These are phyloP conservation scores for Pseudonaja textilis DNA, from an alignment of 2,113 vertebrate species.

Conservation along the genomic window DNA sequence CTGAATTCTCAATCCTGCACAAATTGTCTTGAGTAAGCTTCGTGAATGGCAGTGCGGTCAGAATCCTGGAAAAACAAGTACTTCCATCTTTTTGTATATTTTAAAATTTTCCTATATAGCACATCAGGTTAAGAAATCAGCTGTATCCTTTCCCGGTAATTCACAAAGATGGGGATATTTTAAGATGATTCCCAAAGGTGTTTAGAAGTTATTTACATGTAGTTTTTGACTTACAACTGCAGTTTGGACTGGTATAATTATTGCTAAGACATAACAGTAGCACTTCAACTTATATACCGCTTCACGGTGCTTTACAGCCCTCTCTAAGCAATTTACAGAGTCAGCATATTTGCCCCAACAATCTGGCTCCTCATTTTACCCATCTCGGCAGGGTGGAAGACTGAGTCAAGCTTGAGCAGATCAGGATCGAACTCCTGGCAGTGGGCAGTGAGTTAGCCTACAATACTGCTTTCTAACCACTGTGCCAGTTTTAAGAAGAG, in stretches of 20 bases:
- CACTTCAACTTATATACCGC: too few species aligned
- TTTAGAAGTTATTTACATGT: conserved; percentile 40
- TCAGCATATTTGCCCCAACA: too few species aligned
- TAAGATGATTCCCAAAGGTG: conserved; percentile 64
- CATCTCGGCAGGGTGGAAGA: too few species aligned
- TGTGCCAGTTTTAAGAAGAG: too few species aligned
- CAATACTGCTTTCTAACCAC: too few species aligned
- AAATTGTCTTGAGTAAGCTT: neutral
- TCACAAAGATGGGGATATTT: conserved; percentile 60
- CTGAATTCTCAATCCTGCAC: neutral
- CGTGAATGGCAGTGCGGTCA: neutral
- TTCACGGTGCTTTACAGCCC: too few species aligned
- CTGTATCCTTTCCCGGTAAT: conserved; percentile 50
- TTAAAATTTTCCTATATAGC: conserved; percentile 44
- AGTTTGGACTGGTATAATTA: neutral
- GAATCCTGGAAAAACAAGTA: conserved; percentile 40
- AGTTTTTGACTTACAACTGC: neutral
- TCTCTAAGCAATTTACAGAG: too few species aligned
- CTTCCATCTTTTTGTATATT: conserved; percentile 43
- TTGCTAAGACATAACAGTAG: neutral
- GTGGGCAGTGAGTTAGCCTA: too few species aligned
- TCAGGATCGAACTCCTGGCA: too few species aligned
- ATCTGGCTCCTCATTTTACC: too few species aligned
- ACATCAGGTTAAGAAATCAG: conserved; percentile 38
- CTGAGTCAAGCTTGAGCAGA: too few species aligned